Evolutionary conservation across 2,888 invertebrate species (phyloP), one percentile per base, ranked within the genome.

Genomic region (Pogonocherus hispidulus): DNA sequence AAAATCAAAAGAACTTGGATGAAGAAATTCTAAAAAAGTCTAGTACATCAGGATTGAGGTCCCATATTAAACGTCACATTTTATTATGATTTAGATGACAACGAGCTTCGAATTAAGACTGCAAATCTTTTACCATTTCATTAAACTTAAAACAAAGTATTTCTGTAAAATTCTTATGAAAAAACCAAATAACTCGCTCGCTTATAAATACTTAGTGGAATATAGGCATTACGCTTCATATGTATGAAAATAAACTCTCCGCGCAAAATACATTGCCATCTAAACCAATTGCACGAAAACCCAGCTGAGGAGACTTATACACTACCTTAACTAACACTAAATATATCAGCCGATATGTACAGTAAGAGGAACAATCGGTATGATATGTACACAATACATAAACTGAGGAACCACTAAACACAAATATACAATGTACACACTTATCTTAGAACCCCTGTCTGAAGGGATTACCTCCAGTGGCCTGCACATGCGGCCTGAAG

Each of bases 381-480:
- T 83, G 83, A 81, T 83, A 83, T 84, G 79, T 82, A 82, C 79
- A 82, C 70, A 74, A 69, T 68, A 71, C 71, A 71, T 63, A 67
- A 35, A 70, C 73, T 49, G 46, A 51, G 69, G 35, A 66, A 64
- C 23, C 60, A 74, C 49, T 56, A 67, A 41, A 70, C 69, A 65
- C 44, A 71, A 51, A 70, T 74, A 59, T 75, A 69, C 68, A 77
- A 72, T 64, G 68, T 71, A 71, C 72, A 70, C 56, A 76, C 55
- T 63, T 69, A 69, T 57, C 69, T 82, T 82, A 84, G 72, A 93
- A 92, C 85, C 93, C 93, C 90, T 93, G 93, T 84, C 94, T 91
- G 59, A 78, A 78, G 3, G 78, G 78, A 66, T 79, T 79, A 47
- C 77, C 77, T 86, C 87, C 51, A 81, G 84, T 76, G 41, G 78